Evolutionary conservation across 2,113 vertebrate genomes (phyloP), one percentile per base, ranked within the genome.

Genomic region (Thinocorus orbignyianus): DNA sequence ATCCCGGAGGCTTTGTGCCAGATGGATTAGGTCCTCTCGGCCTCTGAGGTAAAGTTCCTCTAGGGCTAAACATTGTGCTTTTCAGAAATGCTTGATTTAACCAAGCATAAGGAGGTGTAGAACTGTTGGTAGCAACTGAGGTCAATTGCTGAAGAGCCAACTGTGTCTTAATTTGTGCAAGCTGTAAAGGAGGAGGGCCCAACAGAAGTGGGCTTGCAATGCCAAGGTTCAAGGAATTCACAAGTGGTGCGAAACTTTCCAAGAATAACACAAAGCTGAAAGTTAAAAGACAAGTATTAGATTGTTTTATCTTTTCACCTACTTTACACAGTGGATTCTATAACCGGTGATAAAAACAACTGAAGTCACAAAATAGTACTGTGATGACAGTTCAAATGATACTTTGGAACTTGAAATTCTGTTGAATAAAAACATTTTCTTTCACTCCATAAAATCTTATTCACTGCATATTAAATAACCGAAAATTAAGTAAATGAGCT

Each of bases 191-290:
- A 97, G 98, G 98, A 95, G 98, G 98, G 97, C 98, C 98, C 95
- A 97, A 98, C 96, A 99, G 97, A 93, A 98, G 79, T 52, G 98
- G 98, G 97, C 97, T 97, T 94, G 98, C 97, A 98, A 99, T 97
- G 97, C 97, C 98, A 97, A 98, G 98, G 98, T 97, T 98, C 98
- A 98, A 98, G 97, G 98, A 97, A 97, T 98, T 98, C 98, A 98
- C 98, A 98, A 99, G 97, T 97, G 98, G 98, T 97, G 98, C 97
- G 97, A 98, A 98, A 98, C 97, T 98, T 98, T 99, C 98, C 98
- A 97, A 98, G 98, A 98, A 97, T 97, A 99, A 99, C 96, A 98
- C 98, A 99, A 99, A 98, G 99, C 99, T 99, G 99, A 98, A 98
- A 99, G 98, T 98, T 99, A 98, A 99, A 98, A 99, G 98, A 99